phyloP scores from a whole-genome alignment of 2,113 vertebrate genomes.

The Strix aluco region DNA sequence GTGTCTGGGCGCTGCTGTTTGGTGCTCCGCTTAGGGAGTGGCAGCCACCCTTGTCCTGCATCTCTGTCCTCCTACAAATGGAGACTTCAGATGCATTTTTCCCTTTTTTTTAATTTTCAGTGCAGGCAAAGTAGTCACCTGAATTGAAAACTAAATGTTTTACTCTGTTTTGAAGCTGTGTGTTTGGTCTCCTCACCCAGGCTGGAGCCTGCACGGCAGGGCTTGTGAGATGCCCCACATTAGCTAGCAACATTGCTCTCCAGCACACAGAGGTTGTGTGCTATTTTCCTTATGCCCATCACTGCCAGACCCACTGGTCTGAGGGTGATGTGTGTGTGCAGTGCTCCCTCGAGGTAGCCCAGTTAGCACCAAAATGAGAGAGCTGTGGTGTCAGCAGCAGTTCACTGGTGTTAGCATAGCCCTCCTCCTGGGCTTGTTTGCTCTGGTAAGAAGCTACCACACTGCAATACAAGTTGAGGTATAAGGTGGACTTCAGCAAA shows the following conservation, averaged over 20 bases:
- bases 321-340: not conserved
- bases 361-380: not conserved
- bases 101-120: not conserved
- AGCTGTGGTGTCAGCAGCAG: not conserved
- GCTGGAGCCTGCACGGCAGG: not conserved
- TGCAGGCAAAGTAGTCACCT: not conserved
- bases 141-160: not conserved
- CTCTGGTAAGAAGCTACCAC: not conserved
- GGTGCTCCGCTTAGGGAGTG: not conserved
- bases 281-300: not conserved
- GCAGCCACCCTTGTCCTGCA: not conserved
- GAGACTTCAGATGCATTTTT: not conserved
- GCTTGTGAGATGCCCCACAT: not conserved
- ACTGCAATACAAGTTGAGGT: not conserved
- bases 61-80: not conserved
- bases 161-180: not conserved
- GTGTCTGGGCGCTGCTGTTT: not conserved
- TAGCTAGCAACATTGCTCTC: not conserved
- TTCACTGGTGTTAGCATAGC: not conserved
- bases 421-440: not conserved
- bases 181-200: not conserved
- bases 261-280: fast-evolving
- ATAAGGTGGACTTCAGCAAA: not conserved
- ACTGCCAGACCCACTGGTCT: not conserved
- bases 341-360: not conserved